phyloP scores from a whole-genome alignment of 2,888 invertebrate genomes.

The Lasiommata megera region DNA sequence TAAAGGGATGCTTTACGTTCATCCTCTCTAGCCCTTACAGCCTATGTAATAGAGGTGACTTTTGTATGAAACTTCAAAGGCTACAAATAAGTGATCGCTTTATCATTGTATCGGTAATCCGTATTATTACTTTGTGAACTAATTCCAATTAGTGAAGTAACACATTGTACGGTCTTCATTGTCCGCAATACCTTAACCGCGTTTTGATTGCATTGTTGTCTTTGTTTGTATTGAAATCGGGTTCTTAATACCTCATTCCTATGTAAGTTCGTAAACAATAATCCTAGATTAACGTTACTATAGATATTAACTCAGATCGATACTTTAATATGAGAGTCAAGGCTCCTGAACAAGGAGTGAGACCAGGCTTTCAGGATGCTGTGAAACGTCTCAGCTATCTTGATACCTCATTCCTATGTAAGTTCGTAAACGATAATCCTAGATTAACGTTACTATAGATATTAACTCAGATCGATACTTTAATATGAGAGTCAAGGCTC shows the following conservation, averaged over 20 bases:
- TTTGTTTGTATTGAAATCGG: neutral
- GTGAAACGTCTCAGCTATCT: too few species aligned
- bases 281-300: too few species aligned
- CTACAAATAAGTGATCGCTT: neutral
- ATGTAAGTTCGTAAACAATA: neutral
- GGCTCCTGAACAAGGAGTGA: too few species aligned
- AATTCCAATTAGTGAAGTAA: conserved; percentile 20
- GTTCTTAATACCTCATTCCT: neutral
- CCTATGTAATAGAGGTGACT: neutral
- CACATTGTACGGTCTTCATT: conserved; percentile 5
- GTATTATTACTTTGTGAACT: conserved; percentile 39
- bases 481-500: too few species aligned
- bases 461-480: too few species aligned
- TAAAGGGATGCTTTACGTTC: neutral
- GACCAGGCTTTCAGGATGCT: too few species aligned
- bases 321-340: too few species aligned
- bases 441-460: too few species aligned
- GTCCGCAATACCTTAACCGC: conserved; percentile 39
- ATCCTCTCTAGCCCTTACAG: neutral
- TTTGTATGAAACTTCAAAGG: neutral
- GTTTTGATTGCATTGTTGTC: conserved; percentile 11
- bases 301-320: too few species aligned
- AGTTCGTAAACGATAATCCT: neutral
- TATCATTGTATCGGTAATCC: conserved; percentile 10
- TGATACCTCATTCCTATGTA: neutral